Conservation (phyloP, 1,140 invertebrate species). For the Gryon sp. region DNA sequence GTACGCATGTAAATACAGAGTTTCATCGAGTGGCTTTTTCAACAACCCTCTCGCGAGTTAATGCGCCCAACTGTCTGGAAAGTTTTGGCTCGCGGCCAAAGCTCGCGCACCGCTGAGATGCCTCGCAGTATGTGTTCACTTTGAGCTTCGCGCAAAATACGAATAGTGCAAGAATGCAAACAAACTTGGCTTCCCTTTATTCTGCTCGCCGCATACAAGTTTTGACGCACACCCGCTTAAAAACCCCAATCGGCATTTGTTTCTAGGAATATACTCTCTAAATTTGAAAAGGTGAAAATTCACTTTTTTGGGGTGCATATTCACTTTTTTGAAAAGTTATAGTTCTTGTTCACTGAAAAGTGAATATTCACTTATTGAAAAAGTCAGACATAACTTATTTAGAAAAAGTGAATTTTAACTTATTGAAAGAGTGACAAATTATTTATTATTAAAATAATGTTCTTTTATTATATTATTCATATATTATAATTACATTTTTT, state of each 20-base stretch:
- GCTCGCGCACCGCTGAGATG: slow-evolving; percentile 32
- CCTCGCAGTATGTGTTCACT: slow-evolving; percentile 37
- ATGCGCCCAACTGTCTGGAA: slow-evolving; percentile 68
- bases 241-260: slow-evolving; percentile 12
- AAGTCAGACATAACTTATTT: too few species aligned
- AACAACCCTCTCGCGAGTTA: slow-evolving; percentile 47
- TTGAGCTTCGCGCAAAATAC: slow-evolving; percentile 52
- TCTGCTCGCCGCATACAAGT: slow-evolving; percentile 19
- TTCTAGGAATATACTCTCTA: too few species aligned
- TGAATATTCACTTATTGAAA: too few species aligned
- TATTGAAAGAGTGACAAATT: too few species aligned
- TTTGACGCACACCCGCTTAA: slow-evolving; percentile 7
- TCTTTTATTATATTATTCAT: too few species aligned
- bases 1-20: slow-evolving; percentile 34
- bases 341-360: too few species aligned
- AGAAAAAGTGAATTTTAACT: too few species aligned
- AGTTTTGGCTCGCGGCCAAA: slow-evolving; percentile 64
- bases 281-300: too few species aligned
- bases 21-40: slow-evolving; percentile 54
- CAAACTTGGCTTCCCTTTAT: slow-evolving; percentile 49
- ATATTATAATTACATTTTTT: too few species aligned
- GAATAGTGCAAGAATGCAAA: slow-evolving; percentile 49
- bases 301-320: too few species aligned
- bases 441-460: too few species aligned
- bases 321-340: too few species aligned